Base-by-base conservation (phyloP, 2,888 invertebrate species). In the Achlya flavicornis region DNA sequence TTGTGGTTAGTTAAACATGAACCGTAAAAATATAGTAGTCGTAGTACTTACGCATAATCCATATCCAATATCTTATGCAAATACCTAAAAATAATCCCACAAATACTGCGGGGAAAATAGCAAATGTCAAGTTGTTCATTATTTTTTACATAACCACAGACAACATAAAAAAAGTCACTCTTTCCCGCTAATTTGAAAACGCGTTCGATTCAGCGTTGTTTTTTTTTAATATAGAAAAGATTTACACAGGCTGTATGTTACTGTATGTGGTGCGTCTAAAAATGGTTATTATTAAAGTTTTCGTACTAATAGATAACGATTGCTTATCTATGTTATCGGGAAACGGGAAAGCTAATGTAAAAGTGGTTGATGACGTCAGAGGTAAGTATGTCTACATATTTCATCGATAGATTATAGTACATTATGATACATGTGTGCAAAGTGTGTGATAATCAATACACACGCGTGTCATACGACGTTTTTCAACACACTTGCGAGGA, bases 311-410 rank as follows among this genome's bases (percentile, higher is more conserved):
- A 61, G 73, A 72, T 72, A 75, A 61, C 57, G 32, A 14, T 64
- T 75, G 65, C 76, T 72, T 73, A 75, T 72, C 72, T n/a, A 57
- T 8, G n/a, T 35, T 72, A 63, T 70, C 76, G 73, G 70, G 67
- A 70, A 68, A 70, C 63, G 65, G 73, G 63, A 58, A 64, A 63
- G 58, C 53, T 53, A 19, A 19, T 58, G 35, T 70, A 32, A 58
- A 72, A 67, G 65, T 76, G 62, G 62, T 61, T 41, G 60, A 48
- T 75, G 75, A 75, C 72, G 72, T 65, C 64, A 69, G 4, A 4
- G 10, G 19, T 53, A 41, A 4, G 7, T 46, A 43, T 38, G 38
- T 12, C 43, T 46, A 46, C n/a, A 1, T 46, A 4, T 53, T 19
- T n/a, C 0, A 53, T 19, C 0, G 16, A 48, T 16, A 8, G 48